These are phyloP conservation scores for Patella pellucida DNA, from an alignment of 2,888 invertebrate species.

Conservation along the genomic window DNA sequence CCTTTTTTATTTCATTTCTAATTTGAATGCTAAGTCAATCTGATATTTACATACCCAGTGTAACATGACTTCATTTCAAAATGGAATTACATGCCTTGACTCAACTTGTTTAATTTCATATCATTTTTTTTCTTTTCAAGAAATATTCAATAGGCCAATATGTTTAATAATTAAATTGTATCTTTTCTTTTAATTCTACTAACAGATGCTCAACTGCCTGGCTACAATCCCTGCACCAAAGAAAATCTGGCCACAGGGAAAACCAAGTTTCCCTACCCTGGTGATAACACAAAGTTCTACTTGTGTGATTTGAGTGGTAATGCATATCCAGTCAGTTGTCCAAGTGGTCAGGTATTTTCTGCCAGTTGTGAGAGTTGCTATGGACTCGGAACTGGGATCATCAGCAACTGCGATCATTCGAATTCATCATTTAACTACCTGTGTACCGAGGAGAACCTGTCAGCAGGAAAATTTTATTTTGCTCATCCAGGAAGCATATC, in stretches of 20 bases:
- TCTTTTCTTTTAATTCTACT: not conserved
- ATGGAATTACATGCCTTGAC: no score
- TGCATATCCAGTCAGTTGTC: constrained; percentile 45
- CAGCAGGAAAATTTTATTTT: constrained; percentile 32
- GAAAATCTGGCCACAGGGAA: constrained; percentile 36
- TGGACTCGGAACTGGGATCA: not conserved
- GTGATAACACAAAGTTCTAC: constrained; percentile 40
- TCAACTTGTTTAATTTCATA: no score
- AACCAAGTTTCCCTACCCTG: constrained; percentile 45
- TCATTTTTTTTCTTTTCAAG: no score
- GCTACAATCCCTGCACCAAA: constrained; percentile 41
- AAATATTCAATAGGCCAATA: no score
- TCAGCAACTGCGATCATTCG: not conserved
- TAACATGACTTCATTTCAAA: no score
- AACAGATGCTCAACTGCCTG: not conserved
- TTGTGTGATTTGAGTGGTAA: constrained; percentile 47
- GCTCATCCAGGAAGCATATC: constrained; percentile 36
- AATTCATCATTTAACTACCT: constrained; percentile 24
- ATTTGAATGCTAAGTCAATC: no score
- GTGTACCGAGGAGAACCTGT: constrained; percentile 38
- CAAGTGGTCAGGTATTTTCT: constrained; percentile 30
- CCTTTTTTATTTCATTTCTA: no score
- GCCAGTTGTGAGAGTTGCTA: constrained; percentile 13
- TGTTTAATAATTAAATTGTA: not conserved
- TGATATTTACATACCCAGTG: no score